Evolutionary conservation across 2,888 invertebrate species (phyloP).

Genomic region (Oligia strigilis): DNA sequence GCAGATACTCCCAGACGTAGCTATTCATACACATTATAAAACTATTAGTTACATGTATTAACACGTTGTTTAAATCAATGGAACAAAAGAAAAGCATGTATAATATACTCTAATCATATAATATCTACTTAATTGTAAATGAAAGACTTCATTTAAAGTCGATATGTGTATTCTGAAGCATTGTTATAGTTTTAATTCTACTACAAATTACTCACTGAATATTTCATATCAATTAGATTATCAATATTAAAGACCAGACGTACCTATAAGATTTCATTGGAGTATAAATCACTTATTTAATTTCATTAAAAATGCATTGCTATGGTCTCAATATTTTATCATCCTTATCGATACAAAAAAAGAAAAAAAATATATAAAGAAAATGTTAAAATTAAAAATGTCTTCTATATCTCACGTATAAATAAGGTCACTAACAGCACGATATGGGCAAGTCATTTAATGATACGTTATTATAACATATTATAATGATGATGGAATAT

Average conservation of each 20-base stretch:
- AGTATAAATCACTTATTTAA: conserved; percentile 39
- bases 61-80: conserved; percentile 48
- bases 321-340: conserved; percentile 45
- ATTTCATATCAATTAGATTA: conserved; percentile 50
- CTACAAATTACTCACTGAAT: conserved; percentile 60
- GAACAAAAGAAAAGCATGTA: conserved; percentile 61
- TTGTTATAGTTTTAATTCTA: conserved; percentile 51
- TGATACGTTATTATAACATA: conserved; percentile 25
- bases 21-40: conserved; percentile 43
- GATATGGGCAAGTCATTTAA: conserved; percentile 49
- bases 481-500: conserved; percentile 17
- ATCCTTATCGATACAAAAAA: conserved; percentile 55
- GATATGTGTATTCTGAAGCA: conserved; percentile 68
- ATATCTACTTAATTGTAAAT: conserved; percentile 61
- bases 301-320: conserved; percentile 42
- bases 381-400: conserved; percentile 54
- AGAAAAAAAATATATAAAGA: conserved; percentile 36
- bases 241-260: conserved; percentile 25
- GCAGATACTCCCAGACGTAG: conserved; percentile 52
- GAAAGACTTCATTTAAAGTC: conserved; percentile 59
- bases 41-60: conserved; percentile 53
- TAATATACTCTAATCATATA: conserved; percentile 55
- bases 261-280: conserved; percentile 38
- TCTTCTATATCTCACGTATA: conserved; percentile 57
- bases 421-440: conserved; percentile 35